A percentile compares a stretch with the other conserved stretches of the same genome.
Conservation (phyloP, 2,113 vertebrate genomes). For the Procavia capensis region DNA sequence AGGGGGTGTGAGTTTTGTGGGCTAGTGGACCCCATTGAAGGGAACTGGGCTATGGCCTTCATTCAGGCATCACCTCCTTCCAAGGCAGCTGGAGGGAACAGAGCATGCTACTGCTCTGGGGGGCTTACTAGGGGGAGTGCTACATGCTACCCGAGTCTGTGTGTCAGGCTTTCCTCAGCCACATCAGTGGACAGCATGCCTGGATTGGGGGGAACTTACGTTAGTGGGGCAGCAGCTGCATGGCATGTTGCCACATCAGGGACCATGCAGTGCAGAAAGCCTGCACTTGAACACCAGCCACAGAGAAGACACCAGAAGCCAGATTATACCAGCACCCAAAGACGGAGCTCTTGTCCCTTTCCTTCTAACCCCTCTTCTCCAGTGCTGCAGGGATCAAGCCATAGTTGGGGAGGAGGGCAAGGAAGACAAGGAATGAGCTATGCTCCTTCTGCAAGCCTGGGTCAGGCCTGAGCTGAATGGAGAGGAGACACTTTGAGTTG, state of each 20-base stretch:
- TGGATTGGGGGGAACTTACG: neutral
- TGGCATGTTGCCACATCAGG: neutral
- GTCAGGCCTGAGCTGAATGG: neutral
- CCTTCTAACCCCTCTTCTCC: neutral
- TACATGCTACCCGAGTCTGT: neutral
- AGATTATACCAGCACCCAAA: neutral
- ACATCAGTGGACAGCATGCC: neutral
- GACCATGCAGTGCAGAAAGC: accelerated
- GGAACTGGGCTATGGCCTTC: neutral
- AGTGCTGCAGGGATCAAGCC: neutral
- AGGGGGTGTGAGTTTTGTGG: neutral
- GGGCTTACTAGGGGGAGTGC: neutral
- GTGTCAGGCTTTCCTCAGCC: neutral
- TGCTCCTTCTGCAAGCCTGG: neutral
- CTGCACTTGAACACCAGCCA: accelerated
- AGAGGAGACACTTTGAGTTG: neutral
- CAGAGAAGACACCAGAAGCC: accelerated
- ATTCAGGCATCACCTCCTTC: neutral
- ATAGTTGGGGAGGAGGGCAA: too few species aligned
- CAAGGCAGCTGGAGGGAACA: neutral
- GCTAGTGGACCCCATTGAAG: neutral
- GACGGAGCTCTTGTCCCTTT: neutral
- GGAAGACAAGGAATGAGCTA: neutral
- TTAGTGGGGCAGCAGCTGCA: neutral
- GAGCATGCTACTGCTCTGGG: neutral